A percentile compares a stretch with the other conserved stretches of the same genome.
Conservation (phyloP, 2,797 vertebrate genomes). For the Novumbra hubbsi region DNA sequence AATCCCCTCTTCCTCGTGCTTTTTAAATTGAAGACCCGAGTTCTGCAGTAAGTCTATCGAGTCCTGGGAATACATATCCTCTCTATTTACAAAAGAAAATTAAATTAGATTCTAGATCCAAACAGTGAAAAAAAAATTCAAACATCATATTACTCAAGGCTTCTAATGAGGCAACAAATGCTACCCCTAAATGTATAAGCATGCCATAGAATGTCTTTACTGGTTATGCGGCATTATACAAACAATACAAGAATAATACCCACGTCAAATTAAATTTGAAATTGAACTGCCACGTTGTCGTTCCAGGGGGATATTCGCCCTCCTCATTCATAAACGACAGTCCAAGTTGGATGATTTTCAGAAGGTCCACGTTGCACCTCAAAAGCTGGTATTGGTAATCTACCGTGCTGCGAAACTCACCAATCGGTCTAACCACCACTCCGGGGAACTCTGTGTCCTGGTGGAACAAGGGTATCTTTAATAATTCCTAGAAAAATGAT, state of each 20-base stretch:
- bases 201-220: background rate
- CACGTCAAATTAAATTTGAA: slow-evolving; percentile 99
- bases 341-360: slow-evolving; percentile 98
- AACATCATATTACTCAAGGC: background rate
- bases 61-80: slow-evolving; percentile 99
- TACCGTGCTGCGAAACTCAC: slow-evolving; percentile 96
- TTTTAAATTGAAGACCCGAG: slow-evolving; percentile 97
- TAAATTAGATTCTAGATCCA: background rate
- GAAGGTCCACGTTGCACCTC: slow-evolving; percentile 93
- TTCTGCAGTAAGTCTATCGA: slow-evolving; percentile 98
- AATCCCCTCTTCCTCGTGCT: slow-evolving; percentile 96
- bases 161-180: background rate
- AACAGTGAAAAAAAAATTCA: background rate
- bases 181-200: background rate
- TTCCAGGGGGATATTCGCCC: slow-evolving; percentile 90
- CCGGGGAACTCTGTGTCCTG: slow-evolving; percentile 98
- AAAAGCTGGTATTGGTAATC: slow-evolving; percentile 98
- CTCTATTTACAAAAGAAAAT: slow-evolving; percentile 67
- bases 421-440: slow-evolving; percentile 93
- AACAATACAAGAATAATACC: slow-evolving; percentile 39
- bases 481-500: background rate
- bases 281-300: slow-evolving; percentile 98
- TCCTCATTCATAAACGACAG: slow-evolving; percentile 97
- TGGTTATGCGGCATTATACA: background rate
- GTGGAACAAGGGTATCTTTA: background rate